Evolutionary conservation across 2,113 vertebrate genomes (phyloP).

Genomic region (Bubalus kerabau): DNA sequence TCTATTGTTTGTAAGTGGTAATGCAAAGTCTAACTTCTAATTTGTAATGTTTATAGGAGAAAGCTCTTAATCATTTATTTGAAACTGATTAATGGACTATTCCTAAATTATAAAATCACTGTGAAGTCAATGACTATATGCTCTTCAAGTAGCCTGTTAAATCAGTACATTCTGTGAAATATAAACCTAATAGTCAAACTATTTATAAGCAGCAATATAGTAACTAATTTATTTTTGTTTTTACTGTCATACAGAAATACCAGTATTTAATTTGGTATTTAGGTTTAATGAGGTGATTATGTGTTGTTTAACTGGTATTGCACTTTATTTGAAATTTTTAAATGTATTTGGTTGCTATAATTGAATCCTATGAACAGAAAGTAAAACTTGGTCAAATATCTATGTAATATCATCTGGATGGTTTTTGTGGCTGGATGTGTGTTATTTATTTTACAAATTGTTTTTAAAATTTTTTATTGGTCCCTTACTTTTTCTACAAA

Average conservation of each 20-base stretch:
- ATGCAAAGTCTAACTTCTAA: background rate
- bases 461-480: background rate
- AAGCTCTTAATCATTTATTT: background rate
- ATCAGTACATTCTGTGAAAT: slow-evolving; percentile 43
- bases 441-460: background rate
- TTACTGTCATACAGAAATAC: background rate
- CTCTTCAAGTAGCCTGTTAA: background rate
- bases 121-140: background rate
- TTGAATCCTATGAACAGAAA: slow-evolving; percentile 20
- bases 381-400: background rate
- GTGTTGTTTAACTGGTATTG: background rate
- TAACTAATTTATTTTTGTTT: slow-evolving; percentile 19
- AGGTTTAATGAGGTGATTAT: slow-evolving; percentile 31
- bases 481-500: background rate
- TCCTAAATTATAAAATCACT: slow-evolving; percentile 32
- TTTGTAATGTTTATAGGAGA: slow-evolving; percentile 10
- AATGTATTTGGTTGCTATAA: background rate
- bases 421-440: background rate
- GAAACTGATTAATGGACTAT: slow-evolving; percentile 14
- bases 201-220: background rate
- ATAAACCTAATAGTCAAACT: slow-evolving; percentile 14
- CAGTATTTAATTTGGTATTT: slow-evolving; percentile 24
- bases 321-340: slow-evolving; percentile 37
- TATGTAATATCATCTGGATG: background rate
- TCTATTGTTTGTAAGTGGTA: background rate